Evolutionary conservation across 1,140 invertebrate species (phyloP), one percentile per base, ranked within the genome.

Genomic region (Pseudobourletiella spinata): DNA sequence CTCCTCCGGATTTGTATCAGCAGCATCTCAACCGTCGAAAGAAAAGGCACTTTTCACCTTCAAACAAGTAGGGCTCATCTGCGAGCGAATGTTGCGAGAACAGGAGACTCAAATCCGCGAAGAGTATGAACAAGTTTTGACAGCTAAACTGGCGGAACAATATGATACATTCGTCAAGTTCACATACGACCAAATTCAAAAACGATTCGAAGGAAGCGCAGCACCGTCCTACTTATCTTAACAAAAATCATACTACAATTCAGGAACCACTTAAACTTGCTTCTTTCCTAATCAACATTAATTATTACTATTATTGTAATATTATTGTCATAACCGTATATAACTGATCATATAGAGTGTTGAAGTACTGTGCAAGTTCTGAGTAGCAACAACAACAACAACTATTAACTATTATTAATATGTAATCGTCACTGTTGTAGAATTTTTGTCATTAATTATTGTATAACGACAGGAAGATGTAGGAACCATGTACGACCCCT

Each of bases 141-240:
- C 84, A 70, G 83, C 82, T 74, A 96, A 96, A 79, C 81, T 97
- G 69, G 88, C 91, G 48, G 94, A 98, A 78, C 94, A 98, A 77
- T 97, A 97, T 75, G 93, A 97, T 78, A 88, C 91, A 71, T 97
- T 97, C 78, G 90, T 96, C 22, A 95, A 93, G 77, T 97, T 97
- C 76, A 96, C 93, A 67, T 88, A 92, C 73, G 94, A 98, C 79
- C 94, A 97, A 80, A 88, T 97, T 73, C 89, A 91, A 72, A 88
- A 85, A 77, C 84, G 85, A 76, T 91, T 90, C 74, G 84, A 87
- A 77, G 74, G 76, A 67, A 60, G 71, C 48, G 76, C 78, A 71
- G 81, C 82, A 68, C 82, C 82, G 67, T 70, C 68, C 28, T 70
- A 70, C 50, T 55, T 70, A 52, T 70, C 68, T 39, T 69, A 69